phyloP scores from a whole-genome alignment of 2,888 invertebrate genomes.

The Steinernema hermaphroditum region DNA sequence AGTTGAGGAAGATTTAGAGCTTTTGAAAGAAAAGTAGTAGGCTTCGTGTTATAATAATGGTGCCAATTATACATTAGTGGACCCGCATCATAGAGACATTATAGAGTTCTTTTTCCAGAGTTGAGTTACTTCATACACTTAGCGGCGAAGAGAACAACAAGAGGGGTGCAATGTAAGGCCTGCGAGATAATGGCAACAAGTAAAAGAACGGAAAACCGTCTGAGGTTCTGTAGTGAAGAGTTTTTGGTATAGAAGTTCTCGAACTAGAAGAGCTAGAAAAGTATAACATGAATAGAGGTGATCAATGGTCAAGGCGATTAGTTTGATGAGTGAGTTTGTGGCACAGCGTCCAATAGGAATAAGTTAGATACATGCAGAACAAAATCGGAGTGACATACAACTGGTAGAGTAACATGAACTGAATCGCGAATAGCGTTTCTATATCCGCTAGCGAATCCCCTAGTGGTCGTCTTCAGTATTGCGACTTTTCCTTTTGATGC shows the following conservation, averaged over 20 bases:
- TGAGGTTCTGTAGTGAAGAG: conserved; percentile 10
- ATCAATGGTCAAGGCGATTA: no score
- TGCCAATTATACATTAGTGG: conserved; percentile 24
- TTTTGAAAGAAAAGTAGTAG: conserved; percentile 29
- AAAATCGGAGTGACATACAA: no score
- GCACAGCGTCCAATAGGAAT: neutral
- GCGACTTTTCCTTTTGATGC: conserved; percentile 15
- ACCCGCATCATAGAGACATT: conserved; percentile 27
- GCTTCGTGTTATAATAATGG: conserved; percentile 3
- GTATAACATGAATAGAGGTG: no score
- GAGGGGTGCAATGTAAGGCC: conserved; percentile 16
- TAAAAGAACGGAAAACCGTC: conserved; percentile 14
- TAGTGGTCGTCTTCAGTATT: conserved; percentile 6
- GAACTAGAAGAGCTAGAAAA: no score
- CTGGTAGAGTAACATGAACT: no score
- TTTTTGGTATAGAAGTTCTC: no score
- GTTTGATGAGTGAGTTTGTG: neutral
- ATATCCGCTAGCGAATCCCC: neutral
- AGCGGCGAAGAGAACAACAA: neutral
- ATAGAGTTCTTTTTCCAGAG: conserved; percentile 30
- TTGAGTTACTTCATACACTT: conserved; percentile 12
- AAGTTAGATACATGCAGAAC: no score
- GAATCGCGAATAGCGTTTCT: neutral
- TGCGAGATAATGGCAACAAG: conserved; percentile 28
- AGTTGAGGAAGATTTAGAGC: conserved; percentile 5